Base-by-base conservation (phyloP, 2,888 invertebrate species). In the Deilephila elpenor region DNA sequence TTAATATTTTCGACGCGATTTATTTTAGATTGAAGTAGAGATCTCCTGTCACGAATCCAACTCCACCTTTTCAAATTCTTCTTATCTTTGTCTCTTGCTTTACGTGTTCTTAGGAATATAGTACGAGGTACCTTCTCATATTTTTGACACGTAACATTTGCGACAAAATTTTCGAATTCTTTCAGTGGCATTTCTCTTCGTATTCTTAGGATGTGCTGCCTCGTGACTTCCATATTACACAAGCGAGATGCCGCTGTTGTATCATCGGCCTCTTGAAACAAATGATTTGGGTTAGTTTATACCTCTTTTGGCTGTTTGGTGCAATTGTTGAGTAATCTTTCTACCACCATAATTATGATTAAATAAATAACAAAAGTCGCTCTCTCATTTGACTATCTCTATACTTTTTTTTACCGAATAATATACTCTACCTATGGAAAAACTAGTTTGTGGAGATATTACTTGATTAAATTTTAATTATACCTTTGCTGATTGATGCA, bases 201-300 rank as follows among this genome's bases (percentile, higher is more conserved):
- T 0, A 80, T 70, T 0, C 76, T 74, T 7, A 78, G 25, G 17
- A 89, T 75, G 61, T 85, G 80, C 4, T 82, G 74, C 67, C 78
- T 76, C 0, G 90, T 90, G 5, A 85, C 84, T 71, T 82, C 76
- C 34, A 91, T 77, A 77, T 91, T 87, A 74, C 91, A 91, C 4
- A 89, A 71, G 61, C 78, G 62, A 60, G 81, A 64, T 44, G 53
- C n/a, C 25, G 59, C 32, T 7, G 17, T 74, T 37, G 56, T 25
- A 37, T 71, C 71, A 67, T 51, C 51, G 71, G 83, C 84, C 90
- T 92, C 91, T 92, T 91, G 90, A 90, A 90, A 85, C 84, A 85
- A 90, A 90, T 76, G 80, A 74, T 60, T 74, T 74, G 82, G 75
- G 81, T 85, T 82, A 85, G 71, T 79, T 78, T 78, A 72, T 56